Evolutionary conservation across 2,797 vertebrate genomes (phyloP), one percentile per base, ranked within the genome.

Genomic region (Gambelia wislizenii): DNA sequence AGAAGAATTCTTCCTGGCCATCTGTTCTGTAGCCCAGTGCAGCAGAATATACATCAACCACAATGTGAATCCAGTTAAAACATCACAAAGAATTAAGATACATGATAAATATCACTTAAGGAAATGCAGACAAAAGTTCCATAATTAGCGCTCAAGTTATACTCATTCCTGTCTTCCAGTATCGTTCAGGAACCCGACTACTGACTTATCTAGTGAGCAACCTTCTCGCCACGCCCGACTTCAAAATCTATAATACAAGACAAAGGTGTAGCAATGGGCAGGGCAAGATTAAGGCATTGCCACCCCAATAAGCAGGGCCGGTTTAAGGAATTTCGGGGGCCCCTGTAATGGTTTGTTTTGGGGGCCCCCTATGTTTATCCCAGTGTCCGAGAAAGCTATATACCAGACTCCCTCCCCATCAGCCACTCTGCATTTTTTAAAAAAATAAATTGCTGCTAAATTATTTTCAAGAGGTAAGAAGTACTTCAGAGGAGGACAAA

Each of bases 41-140:
- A 91, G 49, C 20, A 91, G 90, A n/a, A 91, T 81, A 67, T 33
- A 83, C 77, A 92, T 81, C 88, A 90, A 88, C 88, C 87, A 83
- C 83, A 77, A 59, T 47, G 25, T 83, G 90, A 93, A 90, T 25
- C 0, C 0, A 88, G 86, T 69, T 25, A 52, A 69, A 91, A 30
- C 83, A 64, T 87, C 76, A 64, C 82, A 64, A 69, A 93, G 91
- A 75, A 1, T 78, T 89, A 89, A 84, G 70, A 44, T 18, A 52
- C 70, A 52, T 0, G 2, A 89, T 72, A 80, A 86, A 69, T 10
- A 2, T 27, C 2, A 0, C 56, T 89, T 77, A 33, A 84, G 90
- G 49, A 42, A 74, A 88, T 27, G 27, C 89, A 91, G 79, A 72
- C 92, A 87, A 87, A 84, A 49, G 6, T 39, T 69, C 86, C 85